Conservation (phyloP, 1,140 invertebrate species). For the Centruroides sculpturatus region DNA sequence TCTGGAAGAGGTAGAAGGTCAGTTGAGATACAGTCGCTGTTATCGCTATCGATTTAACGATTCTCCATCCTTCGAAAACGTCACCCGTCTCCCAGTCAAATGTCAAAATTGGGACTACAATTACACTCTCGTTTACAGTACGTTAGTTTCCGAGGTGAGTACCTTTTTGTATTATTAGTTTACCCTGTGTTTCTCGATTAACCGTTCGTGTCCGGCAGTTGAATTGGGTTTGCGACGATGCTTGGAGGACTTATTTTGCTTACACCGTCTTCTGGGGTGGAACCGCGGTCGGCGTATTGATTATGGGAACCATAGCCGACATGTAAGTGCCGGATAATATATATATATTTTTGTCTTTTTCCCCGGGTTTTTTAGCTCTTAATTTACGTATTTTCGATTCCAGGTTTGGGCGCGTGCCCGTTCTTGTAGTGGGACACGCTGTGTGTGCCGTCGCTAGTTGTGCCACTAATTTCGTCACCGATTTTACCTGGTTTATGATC, state of each 20-base stretch:
- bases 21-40: not conserved
- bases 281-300: slow-evolving; percentile 63
- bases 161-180: not conserved
- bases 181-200: too few species aligned
- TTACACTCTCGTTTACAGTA: slow-evolving; percentile 52
- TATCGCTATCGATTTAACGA: not conserved
- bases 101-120: slow-evolving; percentile 39
- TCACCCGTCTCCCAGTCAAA: not conserved
- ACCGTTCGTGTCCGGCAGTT: slow-evolving; percentile 34
- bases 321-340: slow-evolving; percentile 24
- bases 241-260: slow-evolving; percentile 50
- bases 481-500: slow-evolving; percentile 14
- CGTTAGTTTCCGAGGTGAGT: slow-evolving; percentile 56
- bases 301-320: slow-evolving; percentile 75
- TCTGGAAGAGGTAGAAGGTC: not conserved
- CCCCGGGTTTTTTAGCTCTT: not conserved
- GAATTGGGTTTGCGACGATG: slow-evolving; percentile 70
- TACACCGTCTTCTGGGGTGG: slow-evolving; percentile 73
- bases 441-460: slow-evolving; percentile 58
- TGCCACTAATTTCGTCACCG: slow-evolving; percentile 38
- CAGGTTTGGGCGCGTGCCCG: slow-evolving; percentile 61
- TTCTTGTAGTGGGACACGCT: slow-evolving; percentile 59
- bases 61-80: not conserved
- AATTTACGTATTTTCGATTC: not conserved
- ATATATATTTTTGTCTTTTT: not conserved